phyloP scores from a whole-genome alignment of 1,140 invertebrate genomes.

The Brachionus paranguensis region DNA sequence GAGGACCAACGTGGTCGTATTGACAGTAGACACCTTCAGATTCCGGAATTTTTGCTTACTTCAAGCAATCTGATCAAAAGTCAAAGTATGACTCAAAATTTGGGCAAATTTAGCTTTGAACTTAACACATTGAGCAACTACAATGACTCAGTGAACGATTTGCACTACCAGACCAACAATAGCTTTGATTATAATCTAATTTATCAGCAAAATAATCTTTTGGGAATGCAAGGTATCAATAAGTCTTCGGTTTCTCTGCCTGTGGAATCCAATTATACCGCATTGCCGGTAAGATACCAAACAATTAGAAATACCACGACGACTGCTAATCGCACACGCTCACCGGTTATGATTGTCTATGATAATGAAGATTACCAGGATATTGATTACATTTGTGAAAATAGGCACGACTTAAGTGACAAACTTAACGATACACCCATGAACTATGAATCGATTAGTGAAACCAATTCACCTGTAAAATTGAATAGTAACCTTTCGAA shows the following conservation, averaged over 20 bases:
- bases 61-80: background rate
- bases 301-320: background rate
- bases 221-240: conserved; percentile 13
- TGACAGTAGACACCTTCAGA: background rate
- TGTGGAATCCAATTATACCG: background rate
- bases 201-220: background rate
- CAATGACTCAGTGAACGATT: background rate
- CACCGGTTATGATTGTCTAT: conserved; percentile 26
- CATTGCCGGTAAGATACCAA: background rate
- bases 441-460: conserved; percentile 15
- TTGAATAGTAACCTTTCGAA: background rate
- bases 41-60: conserved; percentile 23
- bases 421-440: conserved; percentile 6
- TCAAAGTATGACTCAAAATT: conserved; percentile 31
- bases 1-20: conserved; percentile 20
- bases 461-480: background rate
- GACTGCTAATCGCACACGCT: background rate
- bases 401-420: background rate
- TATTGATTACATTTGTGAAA: background rate
- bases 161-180: background rate
- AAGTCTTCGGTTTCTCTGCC: background rate
- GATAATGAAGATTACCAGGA: conserved; percentile 26
- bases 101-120: background rate
- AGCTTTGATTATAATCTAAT: conserved; percentile 19
- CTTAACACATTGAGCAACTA: background rate